Percentiles rank a stretch among this genome's conserved stretches.
These are phyloP conservation scores for Aphelocoma coerulescens DNA, from an alignment of 2,113 vertebrate species.

Conservation along the genomic window DNA sequence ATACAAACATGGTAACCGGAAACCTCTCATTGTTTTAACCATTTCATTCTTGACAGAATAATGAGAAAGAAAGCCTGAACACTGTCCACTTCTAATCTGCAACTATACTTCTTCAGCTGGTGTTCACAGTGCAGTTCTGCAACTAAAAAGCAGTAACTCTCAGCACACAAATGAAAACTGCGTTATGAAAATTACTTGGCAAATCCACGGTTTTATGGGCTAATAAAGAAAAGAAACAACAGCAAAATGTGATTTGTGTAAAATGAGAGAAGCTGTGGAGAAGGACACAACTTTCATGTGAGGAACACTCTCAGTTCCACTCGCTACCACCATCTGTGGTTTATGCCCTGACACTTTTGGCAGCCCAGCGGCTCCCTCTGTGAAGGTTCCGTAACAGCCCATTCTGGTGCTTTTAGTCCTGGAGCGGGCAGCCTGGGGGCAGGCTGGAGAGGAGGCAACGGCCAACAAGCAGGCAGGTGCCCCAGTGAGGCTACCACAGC, in stretches of 20 bases:
- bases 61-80: background rate
- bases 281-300: fast-evolving
- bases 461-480: background rate
- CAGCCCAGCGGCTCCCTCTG: fast-evolving
- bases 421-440: fast-evolving
- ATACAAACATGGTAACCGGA: background rate
- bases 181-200: background rate
- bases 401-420: background rate
- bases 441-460: background rate
- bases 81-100: background rate
- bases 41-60: background rate
- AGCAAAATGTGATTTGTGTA: fast-evolving
- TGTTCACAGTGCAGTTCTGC: background rate
- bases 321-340: fast-evolving
- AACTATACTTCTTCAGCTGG: background rate
- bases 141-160: background rate
- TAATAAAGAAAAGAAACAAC: background rate
- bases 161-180: background rate
- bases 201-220: background rate
- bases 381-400: fast-evolving
- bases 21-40: background rate
- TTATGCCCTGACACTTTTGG: fast-evolving
- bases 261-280: background rate
- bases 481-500: background rate
- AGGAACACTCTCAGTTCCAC: background rate